These are phyloP conservation scores for Arenaria interpres DNA, from an alignment of 2,113 vertebrate genomes.

Conservation along the genomic window DNA sequence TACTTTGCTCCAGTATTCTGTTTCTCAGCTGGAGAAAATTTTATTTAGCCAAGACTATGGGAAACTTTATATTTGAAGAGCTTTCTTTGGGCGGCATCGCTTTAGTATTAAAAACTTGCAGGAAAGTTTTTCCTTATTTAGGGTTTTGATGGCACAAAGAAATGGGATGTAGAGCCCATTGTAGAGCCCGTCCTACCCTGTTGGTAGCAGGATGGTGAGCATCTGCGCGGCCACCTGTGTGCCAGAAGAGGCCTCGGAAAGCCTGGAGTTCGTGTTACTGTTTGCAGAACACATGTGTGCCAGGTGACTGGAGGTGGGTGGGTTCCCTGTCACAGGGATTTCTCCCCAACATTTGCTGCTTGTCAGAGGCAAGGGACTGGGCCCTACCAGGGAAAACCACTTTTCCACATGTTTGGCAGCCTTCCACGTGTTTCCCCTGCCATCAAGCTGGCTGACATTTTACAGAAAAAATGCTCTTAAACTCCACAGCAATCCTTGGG, in stretches of 20 bases:
- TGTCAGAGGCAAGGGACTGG: not conserved
- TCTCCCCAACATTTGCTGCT: not conserved
- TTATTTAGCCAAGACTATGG: not conserved
- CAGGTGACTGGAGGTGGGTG: not conserved
- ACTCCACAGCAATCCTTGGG: not conserved
- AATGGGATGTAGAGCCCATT: not conserved
- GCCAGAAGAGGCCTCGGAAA: not conserved
- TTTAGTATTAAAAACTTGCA: not conserved
- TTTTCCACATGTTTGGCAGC: not conserved
- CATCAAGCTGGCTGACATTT: not conserved
- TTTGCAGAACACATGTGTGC: rapidly evolving
- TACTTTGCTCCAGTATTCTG: not conserved
- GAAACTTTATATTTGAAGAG: not conserved
- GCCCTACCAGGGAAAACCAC: not conserved
- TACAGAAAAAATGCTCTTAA: not conserved
- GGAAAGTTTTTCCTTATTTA: not conserved
- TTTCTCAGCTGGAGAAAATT: not conserved
- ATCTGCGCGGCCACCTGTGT: not conserved
- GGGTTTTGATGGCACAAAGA: not conserved
- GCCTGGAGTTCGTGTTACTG: not conserved
- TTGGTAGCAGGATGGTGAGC: not conserved
- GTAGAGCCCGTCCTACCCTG: too few species aligned
- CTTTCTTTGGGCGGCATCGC: not conserved
- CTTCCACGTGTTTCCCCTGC: rapidly evolving
- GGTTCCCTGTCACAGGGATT: not conserved